These are phyloP conservation scores for Rattus rattus DNA, from an alignment of 2,113 vertebrate species.

Conservation along the genomic window DNA sequence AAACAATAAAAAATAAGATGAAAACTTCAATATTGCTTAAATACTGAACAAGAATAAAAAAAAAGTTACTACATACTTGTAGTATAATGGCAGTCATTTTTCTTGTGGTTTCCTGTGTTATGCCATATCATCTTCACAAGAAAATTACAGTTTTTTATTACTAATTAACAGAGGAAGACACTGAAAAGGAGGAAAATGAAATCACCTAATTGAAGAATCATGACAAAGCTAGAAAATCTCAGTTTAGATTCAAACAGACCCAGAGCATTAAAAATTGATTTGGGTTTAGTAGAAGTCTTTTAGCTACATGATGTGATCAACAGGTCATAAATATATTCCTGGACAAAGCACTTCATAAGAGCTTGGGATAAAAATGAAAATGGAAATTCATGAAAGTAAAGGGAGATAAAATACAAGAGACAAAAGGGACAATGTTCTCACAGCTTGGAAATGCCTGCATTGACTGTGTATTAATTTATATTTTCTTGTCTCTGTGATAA, in stretches of 20 bases:
- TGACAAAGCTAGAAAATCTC: background rate
- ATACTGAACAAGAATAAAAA: background rate
- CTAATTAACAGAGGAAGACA: background rate
- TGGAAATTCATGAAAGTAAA: background rate
- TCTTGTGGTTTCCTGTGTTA: background rate
- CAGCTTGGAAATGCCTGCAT: background rate
- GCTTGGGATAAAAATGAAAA: background rate
- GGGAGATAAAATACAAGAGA: background rate
- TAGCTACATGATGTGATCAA: background rate
- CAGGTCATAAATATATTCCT: background rate
- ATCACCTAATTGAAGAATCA: background rate
- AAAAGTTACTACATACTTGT: fast-evolving
- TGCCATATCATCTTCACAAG: background rate
- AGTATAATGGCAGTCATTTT: background rate
- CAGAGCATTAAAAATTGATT: background rate
- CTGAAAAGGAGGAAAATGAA: background rate
- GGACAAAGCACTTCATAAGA: background rate
- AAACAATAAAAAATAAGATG: background rate
- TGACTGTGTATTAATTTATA: background rate
- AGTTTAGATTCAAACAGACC: background rate
- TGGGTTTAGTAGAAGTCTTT: background rate
- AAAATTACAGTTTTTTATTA: background rate
- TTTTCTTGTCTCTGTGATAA: too few species aligned
- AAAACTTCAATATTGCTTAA: background rate
- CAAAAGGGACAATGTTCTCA: too few species aligned